Evolutionary conservation across 2,797 vertebrate species (phyloP).

Genomic region (Rhinoraja longicauda): DNA sequence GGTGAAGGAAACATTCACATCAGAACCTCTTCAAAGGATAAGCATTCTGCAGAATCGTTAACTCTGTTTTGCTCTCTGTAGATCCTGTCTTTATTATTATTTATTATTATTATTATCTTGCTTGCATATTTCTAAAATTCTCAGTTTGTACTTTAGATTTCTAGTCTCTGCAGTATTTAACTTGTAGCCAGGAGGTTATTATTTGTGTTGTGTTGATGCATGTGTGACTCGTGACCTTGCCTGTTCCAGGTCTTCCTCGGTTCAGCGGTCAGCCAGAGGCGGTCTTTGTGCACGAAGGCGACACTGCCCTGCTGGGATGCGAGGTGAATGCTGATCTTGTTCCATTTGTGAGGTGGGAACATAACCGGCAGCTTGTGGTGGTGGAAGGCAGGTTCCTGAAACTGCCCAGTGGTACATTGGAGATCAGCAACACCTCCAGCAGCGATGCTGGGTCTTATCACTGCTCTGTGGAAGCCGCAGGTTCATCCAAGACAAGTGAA

Average conservation of each 20-base stretch:
- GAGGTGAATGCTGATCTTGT: slow-evolving; percentile 78
- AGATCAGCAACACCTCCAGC: slow-evolving; percentile 76
- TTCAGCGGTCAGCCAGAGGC: slow-evolving; percentile 75
- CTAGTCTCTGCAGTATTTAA: not conserved
- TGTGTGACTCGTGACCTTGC: not conserved
- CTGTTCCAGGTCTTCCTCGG: slow-evolving; percentile 70
- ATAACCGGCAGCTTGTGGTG: slow-evolving; percentile 63
- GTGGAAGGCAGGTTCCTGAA: slow-evolving; percentile 59
- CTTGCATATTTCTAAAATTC: too few species aligned
- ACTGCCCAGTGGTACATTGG: slow-evolving; percentile 71
- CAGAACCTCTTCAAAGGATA: too few species aligned
- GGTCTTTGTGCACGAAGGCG: slow-evolving; percentile 57
- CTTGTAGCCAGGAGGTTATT: too few species aligned
- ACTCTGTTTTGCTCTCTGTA: too few species aligned
- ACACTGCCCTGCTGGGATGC: slow-evolving; percentile 72
- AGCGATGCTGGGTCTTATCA: slow-evolving; percentile 75
- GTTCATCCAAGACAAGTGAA: slow-evolving; percentile 76
- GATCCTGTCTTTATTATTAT: too few species aligned
- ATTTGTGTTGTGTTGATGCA: too few species aligned
- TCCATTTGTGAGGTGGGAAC: slow-evolving; percentile 80
- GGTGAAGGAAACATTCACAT: too few species aligned
- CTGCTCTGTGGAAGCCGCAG: slow-evolving; percentile 75
- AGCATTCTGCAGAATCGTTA: too few species aligned
- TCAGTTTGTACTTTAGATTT: too few species aligned
- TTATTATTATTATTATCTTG: too few species aligned